A percentile compares a stretch with the other conserved stretches of the same genome.
Evolutionary conservation across 2,113 vertebrate genomes (phyloP).

Genomic region (Panthera uncia): DNA sequence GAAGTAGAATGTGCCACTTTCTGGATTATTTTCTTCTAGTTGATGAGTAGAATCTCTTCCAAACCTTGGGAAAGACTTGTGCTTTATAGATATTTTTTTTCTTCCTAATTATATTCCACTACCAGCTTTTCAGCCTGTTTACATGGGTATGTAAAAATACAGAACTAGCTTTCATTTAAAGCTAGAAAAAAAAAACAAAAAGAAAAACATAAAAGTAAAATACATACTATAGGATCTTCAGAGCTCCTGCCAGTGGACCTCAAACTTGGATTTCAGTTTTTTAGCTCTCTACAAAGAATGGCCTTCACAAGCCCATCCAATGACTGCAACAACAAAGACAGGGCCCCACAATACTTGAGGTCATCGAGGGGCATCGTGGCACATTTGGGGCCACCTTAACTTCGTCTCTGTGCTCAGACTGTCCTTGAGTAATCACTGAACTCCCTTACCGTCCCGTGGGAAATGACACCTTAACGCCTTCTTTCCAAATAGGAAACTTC

Average conservation of each 20-base stretch:
- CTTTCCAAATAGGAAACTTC: not conserved
- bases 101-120: not conserved
- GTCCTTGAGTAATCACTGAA: not conserved
- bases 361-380: not conserved
- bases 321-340: not conserved
- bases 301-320: rapidly evolving
- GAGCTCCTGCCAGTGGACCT: not conserved
- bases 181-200: not conserved
- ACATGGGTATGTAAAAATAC: not conserved
- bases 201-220: not conserved
- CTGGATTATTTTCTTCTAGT: not conserved
- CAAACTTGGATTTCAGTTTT: not conserved
- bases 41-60: not conserved
- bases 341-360: not conserved
- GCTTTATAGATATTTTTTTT: not conserved
- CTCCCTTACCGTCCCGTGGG: not conserved
- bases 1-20: not conserved
- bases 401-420: not conserved
- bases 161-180: not conserved
- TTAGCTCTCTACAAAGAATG: not conserved
- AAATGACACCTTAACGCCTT: not conserved
- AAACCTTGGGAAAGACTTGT: not conserved
- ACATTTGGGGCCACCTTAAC: not conserved
- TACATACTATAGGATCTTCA: not conserved
- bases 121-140: not conserved